These are phyloP conservation scores for Melangyna quadrimaculata DNA, from an alignment of 2,888 invertebrate species.

Conservation along the genomic window DNA sequence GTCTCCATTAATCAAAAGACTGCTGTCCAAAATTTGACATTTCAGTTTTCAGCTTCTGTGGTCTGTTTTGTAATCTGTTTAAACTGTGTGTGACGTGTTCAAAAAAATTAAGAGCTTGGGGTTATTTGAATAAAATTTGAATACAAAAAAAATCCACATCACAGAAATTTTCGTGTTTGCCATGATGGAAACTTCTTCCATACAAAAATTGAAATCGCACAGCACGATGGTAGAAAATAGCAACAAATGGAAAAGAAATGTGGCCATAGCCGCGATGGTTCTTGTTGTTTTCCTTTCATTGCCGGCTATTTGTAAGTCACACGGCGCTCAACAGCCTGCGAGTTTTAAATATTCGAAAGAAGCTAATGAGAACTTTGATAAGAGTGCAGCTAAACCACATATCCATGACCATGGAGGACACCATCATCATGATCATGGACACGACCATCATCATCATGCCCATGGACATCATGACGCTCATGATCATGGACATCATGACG, in stretches of 20 bases:
- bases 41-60: background rate
- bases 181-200: conserved; percentile 33
- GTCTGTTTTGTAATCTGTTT: conserved; percentile 4
- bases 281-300: conserved; percentile 78
- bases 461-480: conserved; percentile 43
- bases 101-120: conserved; percentile 24
- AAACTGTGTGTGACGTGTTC: conserved; percentile 51
- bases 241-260: conserved; percentile 63
- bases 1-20: too few species aligned
- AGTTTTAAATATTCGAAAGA: conserved; percentile 91
- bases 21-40: conserved; percentile 2
- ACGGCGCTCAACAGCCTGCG: conserved; percentile 84
- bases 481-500: conserved; percentile 73
- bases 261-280: conserved; percentile 75
- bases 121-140: conserved; percentile 7
- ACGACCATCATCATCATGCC: conserved; percentile 54
- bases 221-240: background rate
- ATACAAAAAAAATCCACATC: conserved; percentile 34
- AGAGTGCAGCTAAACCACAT: conserved; percentile 69
- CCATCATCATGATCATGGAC: conserved; percentile 31
- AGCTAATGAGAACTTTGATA: conserved; percentile 83
- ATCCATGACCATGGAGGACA: conserved; percentile 71
- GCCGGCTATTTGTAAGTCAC: conserved; percentile 80
- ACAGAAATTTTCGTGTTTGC: conserved; percentile 34
- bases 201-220: background rate